Evolutionary conservation across 2,888 invertebrate species (phyloP), one percentile per base, ranked within the genome.

Genomic region (Pantelozetes paolii): DNA sequence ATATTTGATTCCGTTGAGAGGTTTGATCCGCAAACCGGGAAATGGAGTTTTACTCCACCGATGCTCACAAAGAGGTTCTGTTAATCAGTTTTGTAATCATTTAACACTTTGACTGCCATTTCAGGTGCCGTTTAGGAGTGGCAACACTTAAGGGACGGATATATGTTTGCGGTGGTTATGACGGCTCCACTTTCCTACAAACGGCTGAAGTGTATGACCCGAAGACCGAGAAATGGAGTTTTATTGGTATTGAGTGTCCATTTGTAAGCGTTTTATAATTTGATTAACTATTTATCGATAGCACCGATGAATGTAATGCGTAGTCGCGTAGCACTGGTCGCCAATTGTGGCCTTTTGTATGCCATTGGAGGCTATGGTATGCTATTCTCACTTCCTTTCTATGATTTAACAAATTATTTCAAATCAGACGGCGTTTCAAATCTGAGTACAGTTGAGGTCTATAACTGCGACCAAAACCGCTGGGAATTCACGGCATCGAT

Each of bases 1-100:
- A 93, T 92, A 79, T 92, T 91, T 82, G 90, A 91, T 83, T 90
- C 90, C 1, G 87, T 92, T 1, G 92, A 93, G 83, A 75, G 89
- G 71, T 92, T 89, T 81, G 89, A 91, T 83, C 89, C 89, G 0
- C 86, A 86, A 67, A 87, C 87, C 26, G 88, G 89, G 78, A 84
- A 85, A 23, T 93, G 92, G 92, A 85, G 85, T 0, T 85, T 87
- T 78, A 89, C 90, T 64, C 87, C 88, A 32, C 87, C 91, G 0
- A 93, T 94, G 92, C 83, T 89, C 54, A 89, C 89, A 11, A 88
- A 89, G 80, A 86, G 91, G 50, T 92, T 28, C 3, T 54, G 92
- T 82, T 87, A 2, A 15, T 45, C 6, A 45, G 45, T 13, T 15
- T 45, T 2, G 18, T 18, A 45, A 15, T 45, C 11, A 36, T 8